These are phyloP conservation scores for Eupeodes corollae DNA, from an alignment of 1,140 invertebrate species.

Conservation along the genomic window DNA sequence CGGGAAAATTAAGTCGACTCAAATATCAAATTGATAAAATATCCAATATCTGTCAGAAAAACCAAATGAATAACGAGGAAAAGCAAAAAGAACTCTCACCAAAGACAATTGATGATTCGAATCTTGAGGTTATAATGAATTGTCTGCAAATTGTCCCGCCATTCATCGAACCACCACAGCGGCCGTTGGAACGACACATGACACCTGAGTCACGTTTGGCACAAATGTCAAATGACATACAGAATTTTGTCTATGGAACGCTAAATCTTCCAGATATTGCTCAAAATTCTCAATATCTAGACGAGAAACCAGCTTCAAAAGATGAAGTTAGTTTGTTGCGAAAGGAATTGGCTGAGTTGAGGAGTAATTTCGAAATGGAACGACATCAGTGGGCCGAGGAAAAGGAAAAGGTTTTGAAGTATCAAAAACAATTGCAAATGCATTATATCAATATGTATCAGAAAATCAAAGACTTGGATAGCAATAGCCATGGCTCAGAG, in stretches of 20 bases:
- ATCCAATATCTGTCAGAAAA: conserved; percentile 33
- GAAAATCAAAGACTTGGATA: conserved; percentile 30
- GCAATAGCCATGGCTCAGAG: background rate
- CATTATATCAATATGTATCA: conserved; percentile 37
- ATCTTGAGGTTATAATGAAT: conserved; percentile 12
- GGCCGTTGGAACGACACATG: background rate
- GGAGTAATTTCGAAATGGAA: conserved; percentile 29
- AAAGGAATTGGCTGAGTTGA: conserved; percentile 27
- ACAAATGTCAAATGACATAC: conserved; percentile 10
- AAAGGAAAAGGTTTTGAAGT: conserved; percentile 29
- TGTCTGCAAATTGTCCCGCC: conserved; percentile 8
- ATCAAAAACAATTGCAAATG: conserved; percentile 31
- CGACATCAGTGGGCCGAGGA: conserved; percentile 33
- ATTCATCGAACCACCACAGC: conserved; percentile 3
- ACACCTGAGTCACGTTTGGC: conserved; percentile 8
- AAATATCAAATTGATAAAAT: conserved; percentile 33
- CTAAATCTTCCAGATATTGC: conserved; percentile 11
- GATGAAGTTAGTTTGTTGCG: conserved; percentile 3
- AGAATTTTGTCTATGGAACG: conserved; percentile 10
- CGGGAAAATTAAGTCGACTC: conserved; percentile 29
- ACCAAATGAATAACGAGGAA: conserved; percentile 13
- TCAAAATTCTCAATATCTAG: conserved; percentile 6
- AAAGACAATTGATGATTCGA: conserved; percentile 6
- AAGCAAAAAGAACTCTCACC: background rate
- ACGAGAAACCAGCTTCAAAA: background rate